Conservation (phyloP, 2,888 invertebrate genomes). For the Diloba caeruleocephala region DNA sequence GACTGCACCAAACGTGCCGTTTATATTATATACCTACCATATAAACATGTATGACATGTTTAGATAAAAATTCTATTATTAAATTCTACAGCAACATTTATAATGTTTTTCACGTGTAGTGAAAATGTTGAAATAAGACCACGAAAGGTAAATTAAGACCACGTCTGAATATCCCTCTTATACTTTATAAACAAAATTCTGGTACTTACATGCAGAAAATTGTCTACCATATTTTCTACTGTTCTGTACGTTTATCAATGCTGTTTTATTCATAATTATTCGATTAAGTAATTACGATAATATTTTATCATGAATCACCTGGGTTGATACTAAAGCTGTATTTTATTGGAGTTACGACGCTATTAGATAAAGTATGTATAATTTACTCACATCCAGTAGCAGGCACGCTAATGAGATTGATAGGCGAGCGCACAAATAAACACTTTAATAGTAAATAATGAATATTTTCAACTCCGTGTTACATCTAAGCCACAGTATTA, state of each 20-base stretch:
- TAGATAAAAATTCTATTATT: too few species aligned
- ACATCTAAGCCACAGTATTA: constrained; percentile 5
- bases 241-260: background rate
- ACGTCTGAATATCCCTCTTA: too few species aligned
- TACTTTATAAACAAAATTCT: too few species aligned
- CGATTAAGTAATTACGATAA: constrained; percentile 15
- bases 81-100: too few species aligned
- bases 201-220: too few species aligned
- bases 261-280: constrained; percentile 8
- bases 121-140: too few species aligned
- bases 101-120: too few species aligned
- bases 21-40: too few species aligned
- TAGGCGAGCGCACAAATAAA: constrained; percentile 32
- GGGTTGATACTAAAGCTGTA: constrained; percentile 13
- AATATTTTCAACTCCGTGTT: constrained; percentile 6
- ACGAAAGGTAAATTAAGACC: too few species aligned
- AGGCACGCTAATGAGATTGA: constrained; percentile 22
- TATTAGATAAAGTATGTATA: constrained; percentile 35
- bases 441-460: constrained; percentile 7
- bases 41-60: too few species aligned
- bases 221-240: too few species aligned
- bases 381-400: constrained; percentile 32
- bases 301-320: constrained; percentile 29
- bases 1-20: too few species aligned
- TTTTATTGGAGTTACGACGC: constrained; percentile 1